Base-by-base conservation (phyloP, 2,888 invertebrate species). In the Trichogramma dendrolimi region DNA sequence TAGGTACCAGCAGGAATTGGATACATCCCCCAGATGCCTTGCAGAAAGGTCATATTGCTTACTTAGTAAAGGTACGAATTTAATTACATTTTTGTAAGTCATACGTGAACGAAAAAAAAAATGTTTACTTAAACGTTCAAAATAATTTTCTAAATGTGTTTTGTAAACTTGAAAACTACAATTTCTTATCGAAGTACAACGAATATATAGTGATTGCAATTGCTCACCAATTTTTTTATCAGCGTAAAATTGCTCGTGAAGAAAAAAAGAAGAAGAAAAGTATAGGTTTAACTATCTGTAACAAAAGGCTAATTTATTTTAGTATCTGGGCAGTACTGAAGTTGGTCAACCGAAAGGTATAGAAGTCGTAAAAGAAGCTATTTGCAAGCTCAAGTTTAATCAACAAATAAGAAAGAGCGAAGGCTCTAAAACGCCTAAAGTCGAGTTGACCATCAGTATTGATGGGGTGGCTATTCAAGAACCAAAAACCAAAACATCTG, bases 311-410 rank as follows among this genome's bases (percentile, higher is more conserved):
- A 42, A 49, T 57, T 14, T 14, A 49, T 70, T 83, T 46, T 75
- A 92, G 91, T 96, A 95, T 85, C 86, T 96, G 79, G 98, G 98
- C 72, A 92, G 92, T 76, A 93, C 93, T 56, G 91, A 92, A 75
- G 98, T 98, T 58, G 94, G 96, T 71, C 92, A 94, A 80, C 92
- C 97, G 39, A 97, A 98, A 83, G 98, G 98, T 69, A 96, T 96
- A 71, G 96, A 97, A 79, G 94, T 97, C 51, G 96, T 98, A 6
- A 96, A 96, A 80, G 97, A 97, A 77, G 96, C 96, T 58, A 97
- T 98, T 73, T 88, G 95, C 73, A 96, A 96, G 77, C 84, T 98
- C 70, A 93, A 95, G 81, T 96, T 97, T 80, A 91, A 90, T 67
- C 93, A 96, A 75, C 95, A 95, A 76, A 83, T 96, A 72, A 90